Evolutionary conservation across 2,113 vertebrate species (phyloP).

Genomic region (Psephotus haematonotus): DNA sequence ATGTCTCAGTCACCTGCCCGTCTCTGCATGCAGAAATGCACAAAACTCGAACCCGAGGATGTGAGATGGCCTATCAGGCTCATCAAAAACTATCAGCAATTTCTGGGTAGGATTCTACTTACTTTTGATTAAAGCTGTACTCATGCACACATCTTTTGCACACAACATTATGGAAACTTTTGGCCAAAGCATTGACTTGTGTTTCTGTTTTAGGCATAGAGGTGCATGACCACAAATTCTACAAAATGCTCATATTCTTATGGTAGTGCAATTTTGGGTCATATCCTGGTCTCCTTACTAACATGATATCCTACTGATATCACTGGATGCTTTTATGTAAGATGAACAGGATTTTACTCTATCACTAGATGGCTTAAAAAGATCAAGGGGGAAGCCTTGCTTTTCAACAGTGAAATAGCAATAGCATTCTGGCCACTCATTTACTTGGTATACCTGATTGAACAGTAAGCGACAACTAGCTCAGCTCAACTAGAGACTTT

Average conservation of each 20-base stretch:
- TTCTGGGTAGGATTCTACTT: conserved; percentile 86
- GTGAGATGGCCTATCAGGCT: conserved; percentile 91
- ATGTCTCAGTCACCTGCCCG: conserved; percentile 88
- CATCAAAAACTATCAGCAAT: conserved; percentile 94
- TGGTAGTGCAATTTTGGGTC: not conserved
- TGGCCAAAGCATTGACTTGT: not conserved
- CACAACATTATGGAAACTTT: not conserved
- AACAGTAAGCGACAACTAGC: not conserved
- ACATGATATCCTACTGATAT: not conserved
- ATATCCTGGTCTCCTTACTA: not conserved
- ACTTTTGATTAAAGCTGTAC: not conserved
- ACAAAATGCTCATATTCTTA: not conserved
- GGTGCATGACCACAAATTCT: not conserved
- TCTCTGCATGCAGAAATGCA: conserved; percentile 90
- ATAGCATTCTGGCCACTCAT: not conserved
- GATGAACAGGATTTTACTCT: not conserved
- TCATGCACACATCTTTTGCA: not conserved
- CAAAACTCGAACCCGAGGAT: conserved; percentile 91
- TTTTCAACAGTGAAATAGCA: not conserved
- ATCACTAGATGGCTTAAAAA: not conserved
- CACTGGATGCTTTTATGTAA: not conserved
- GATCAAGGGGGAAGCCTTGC: not conserved
- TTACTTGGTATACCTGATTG: not conserved
- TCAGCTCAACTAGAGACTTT: not conserved
- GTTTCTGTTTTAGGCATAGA: not conserved